phyloP scores from a whole-genome alignment of 2,113 vertebrate genomes.

The Tupaia chinensis region DNA sequence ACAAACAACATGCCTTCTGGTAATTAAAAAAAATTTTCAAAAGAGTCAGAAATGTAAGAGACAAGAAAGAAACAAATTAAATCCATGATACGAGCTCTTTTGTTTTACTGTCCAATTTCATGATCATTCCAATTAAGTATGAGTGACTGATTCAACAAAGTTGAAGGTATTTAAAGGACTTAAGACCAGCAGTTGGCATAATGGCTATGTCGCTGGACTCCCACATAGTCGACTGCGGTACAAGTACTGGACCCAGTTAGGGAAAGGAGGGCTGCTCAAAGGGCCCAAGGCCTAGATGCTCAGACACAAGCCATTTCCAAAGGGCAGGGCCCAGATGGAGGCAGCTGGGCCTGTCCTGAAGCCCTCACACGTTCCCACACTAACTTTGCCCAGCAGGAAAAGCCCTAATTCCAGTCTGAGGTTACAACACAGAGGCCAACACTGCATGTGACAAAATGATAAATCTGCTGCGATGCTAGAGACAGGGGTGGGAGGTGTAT shows the following conservation, averaged over 20 bases:
- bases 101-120: not conserved
- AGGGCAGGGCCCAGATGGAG: not conserved
- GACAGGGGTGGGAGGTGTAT: not conserved
- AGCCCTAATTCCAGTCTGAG: not conserved
- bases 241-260: too few species aligned
- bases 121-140: not conserved
- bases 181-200: not conserved
- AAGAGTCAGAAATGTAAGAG: not conserved
- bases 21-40: too few species aligned
- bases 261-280: not conserved
- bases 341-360: not conserved
- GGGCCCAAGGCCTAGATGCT: not conserved
- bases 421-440: slow-evolving; percentile 12
- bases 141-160: not conserved
- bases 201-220: too few species aligned
- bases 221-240: too few species aligned
- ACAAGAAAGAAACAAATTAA: slow-evolving; percentile 6
- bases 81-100: not conserved
- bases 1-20: too few species aligned
- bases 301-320: slow-evolving; percentile 12
- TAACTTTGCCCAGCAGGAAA: not conserved
- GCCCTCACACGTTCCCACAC: not conserved
- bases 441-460: slow-evolving; percentile 25
- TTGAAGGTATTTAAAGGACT: not conserved
- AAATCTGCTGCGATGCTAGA: not conserved